These are phyloP conservation scores for Hypsopygia costalis DNA, from an alignment of 2,888 invertebrate genomes.

Conservation along the genomic window DNA sequence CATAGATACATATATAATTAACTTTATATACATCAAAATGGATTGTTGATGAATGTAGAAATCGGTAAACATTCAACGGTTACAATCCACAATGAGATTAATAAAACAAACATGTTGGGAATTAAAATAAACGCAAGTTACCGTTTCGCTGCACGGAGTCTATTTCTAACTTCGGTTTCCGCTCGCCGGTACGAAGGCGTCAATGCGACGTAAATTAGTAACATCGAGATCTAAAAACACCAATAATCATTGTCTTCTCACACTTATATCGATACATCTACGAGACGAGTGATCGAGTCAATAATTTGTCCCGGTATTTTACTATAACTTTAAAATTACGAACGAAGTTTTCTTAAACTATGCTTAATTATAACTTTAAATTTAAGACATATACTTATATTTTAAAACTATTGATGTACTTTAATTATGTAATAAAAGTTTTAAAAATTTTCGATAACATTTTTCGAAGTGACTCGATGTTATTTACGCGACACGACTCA, in stretches of 20 bases:
- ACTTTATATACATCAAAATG: no score
- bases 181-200: slow-evolving; percentile 53
- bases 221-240: slow-evolving; percentile 38
- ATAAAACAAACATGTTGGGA: slow-evolving; percentile 32
- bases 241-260: slow-evolving; percentile 32
- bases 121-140: slow-evolving; percentile 45
- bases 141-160: slow-evolving; percentile 43
- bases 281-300: no score
- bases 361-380: not conserved
- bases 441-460: slow-evolving; percentile 4
- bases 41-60: no score
- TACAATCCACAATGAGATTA: slow-evolving; percentile 19
- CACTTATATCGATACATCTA: slow-evolving; percentile 9
- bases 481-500: slow-evolving; percentile 58
- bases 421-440: not conserved
- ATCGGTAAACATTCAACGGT: slow-evolving; percentile 5
- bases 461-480: slow-evolving; percentile 50
- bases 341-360: not conserved
- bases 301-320: no score
- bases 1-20: no score
- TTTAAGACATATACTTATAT: not conserved
- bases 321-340: not conserved
- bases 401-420: not conserved
- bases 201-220: slow-evolving; percentile 49
- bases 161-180: slow-evolving; percentile 51